Evolutionary conservation across 2,113 vertebrate genomes (phyloP).

Genomic region (Nansenia antarctica): DNA sequence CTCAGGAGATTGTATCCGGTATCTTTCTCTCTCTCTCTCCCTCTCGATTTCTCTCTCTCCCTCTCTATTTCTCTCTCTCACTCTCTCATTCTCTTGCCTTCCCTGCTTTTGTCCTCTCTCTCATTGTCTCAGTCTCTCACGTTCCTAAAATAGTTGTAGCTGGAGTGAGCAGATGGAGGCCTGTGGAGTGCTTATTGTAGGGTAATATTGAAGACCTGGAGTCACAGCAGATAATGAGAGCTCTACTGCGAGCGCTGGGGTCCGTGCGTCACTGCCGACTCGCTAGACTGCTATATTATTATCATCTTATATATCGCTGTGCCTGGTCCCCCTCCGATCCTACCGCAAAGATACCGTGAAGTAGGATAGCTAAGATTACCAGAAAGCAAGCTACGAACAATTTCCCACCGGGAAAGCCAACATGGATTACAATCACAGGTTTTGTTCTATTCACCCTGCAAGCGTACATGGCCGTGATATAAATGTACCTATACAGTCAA

Average conservation of each 20-base stretch:
- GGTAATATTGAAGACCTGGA: slow-evolving; percentile 62
- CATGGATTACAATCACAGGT: too few relatives aligned
- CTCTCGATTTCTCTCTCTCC: slow-evolving; percentile 1
- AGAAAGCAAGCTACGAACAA: too few relatives aligned
- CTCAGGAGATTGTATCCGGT: slow-evolving; percentile 1
- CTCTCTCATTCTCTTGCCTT: slow-evolving; percentile 18
- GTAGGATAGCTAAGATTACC: too few relatives aligned
- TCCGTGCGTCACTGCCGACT: slow-evolving; percentile 46
- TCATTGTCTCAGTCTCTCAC: slow-evolving; percentile 27
- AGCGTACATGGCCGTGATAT: too few relatives aligned
- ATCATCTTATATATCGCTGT: slow-evolving; percentile 28
- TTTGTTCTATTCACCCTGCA: too few relatives aligned
- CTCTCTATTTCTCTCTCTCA: slow-evolving; percentile 10
- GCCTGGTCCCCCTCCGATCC: slow-evolving; percentile 30
- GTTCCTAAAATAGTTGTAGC: slow-evolving; percentile 51
- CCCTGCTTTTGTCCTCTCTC: slow-evolving; percentile 27
- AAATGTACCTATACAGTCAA: too few relatives aligned
- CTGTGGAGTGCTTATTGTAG: slow-evolving; percentile 58
- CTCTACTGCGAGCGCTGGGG: slow-evolving; percentile 53
- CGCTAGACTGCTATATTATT: slow-evolving; percentile 33
- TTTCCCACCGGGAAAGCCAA: too few relatives aligned
- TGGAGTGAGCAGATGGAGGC: slow-evolving; percentile 58
- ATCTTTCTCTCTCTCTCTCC: background rate
- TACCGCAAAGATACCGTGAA: too few relatives aligned
- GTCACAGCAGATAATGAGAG: slow-evolving; percentile 63